Evolutionary conservation across 2,797 vertebrate species (phyloP).

Genomic region (Synaphobranchus kaupii): DNA sequence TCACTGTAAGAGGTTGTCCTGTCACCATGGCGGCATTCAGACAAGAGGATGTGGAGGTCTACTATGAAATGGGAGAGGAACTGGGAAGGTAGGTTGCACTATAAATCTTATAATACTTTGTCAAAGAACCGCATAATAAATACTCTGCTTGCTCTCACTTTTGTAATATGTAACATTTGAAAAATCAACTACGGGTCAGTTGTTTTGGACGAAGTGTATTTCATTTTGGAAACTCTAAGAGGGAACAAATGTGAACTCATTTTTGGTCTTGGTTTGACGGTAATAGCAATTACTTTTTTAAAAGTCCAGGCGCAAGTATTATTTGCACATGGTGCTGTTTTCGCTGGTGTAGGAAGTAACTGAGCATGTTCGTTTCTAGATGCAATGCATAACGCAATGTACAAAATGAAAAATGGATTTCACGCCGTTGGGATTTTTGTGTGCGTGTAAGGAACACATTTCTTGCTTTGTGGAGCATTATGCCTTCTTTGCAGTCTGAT

Average conservation of each 20-base stretch:
- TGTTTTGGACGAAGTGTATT: not conserved
- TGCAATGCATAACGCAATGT: not conserved
- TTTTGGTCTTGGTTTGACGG: not conserved
- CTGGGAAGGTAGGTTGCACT: conserved; percentile 84
- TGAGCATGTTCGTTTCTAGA: not conserved
- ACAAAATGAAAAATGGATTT: not conserved
- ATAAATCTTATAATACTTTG: not conserved
- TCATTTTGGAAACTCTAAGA: conserved; percentile 20
- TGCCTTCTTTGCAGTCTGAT: conserved; percentile 22
- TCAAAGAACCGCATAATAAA: not conserved
- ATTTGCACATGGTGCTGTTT: not conserved
- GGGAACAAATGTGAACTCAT: not conserved
- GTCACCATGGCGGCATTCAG: conserved; percentile 87
- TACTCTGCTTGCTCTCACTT: not conserved
- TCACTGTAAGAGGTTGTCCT: not conserved
- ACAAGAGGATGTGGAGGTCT: conserved; percentile 88
- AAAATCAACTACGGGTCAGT: not conserved
- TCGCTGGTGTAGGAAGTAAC: not conserved
- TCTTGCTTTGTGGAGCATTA: conserved; percentile 1
- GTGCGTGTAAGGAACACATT: conserved; percentile 16
- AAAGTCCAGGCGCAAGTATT: not conserved
- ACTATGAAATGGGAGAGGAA: conserved; percentile 95
- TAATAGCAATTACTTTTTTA: not conserved
- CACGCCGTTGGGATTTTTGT: conserved; percentile 2
- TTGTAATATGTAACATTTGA: no score